Base-by-base conservation (phyloP, 2,113 vertebrate genomes). In the Tricholaema leucomelas region DNA sequence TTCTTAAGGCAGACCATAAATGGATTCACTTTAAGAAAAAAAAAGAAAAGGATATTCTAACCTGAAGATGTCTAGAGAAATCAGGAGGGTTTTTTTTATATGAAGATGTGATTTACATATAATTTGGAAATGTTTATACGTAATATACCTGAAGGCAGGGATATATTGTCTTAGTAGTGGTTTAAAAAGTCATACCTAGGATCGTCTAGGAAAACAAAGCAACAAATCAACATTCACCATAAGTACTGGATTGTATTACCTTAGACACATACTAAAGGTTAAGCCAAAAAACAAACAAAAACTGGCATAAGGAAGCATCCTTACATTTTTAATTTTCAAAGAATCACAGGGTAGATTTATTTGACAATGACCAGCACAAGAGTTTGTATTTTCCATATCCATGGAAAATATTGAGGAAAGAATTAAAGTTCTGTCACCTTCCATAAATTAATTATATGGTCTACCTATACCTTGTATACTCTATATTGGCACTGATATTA, bases 21-120 rank as follows among this genome's bases (percentile, higher is more conserved):
- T 9, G 2, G 7, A 48, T 58, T 38, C 16, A 3, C 24, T 60
- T 60, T 35, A 56, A 20, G 14, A n/a, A 80, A 54, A 8, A 46
- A 9, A 12, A 18, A n/a, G n/a, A n/a, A 27, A 1, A 10, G 2
- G 15, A 20, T 52, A 78, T 15, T 67, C 0, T 4, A 56, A 31
- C 2, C 1, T 46, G 27, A 70, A 74, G 8, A 17, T 36, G 5
- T 59, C 16, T 74, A 27, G 15, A 85, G 18, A 82, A 77, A 28
- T 33, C 60, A 36, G 2, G n/a, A n/a, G 63, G 78, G 55, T 55
- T 46, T 50, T 58, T 74, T 58, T 24, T 67, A 77, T 59, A 33
- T 10, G 8, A 52, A 40, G 1, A 6, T 75, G 88, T 38, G 4
- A 30, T 85, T 82, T 31, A 90, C 72, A 79, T 85, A 30, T 8